Conservation (phyloP, 2,888 invertebrate genomes). For the Linnaemya tessellans region DNA sequence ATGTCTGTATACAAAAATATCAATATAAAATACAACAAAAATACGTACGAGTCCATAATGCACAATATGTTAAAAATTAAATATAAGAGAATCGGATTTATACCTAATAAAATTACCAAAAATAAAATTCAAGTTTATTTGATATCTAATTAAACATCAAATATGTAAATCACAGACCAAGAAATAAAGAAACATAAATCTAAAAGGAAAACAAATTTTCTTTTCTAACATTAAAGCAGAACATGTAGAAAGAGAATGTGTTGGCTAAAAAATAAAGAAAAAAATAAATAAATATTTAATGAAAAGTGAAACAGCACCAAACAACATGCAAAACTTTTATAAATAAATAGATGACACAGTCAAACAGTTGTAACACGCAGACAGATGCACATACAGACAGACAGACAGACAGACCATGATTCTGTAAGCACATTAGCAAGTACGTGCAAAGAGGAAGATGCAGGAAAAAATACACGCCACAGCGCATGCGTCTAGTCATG, state of each 20-base stretch:
- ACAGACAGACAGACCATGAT: constrained; percentile 25
- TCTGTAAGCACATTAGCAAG: constrained; percentile 42
- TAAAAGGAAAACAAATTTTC: constrained; percentile 48
- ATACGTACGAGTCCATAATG: neutral
- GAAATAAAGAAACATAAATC: constrained; percentile 14
- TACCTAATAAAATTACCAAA: neutral
- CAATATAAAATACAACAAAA: neutral
- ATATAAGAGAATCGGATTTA: constrained; percentile 25
- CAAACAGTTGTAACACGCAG: constrained; percentile 43
- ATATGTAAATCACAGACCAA: constrained; percentile 13
- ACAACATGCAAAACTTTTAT: constrained; percentile 46
- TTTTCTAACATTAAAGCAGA: constrained; percentile 40
- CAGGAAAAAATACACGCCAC: constrained; percentile 28
- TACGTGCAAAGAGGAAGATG: neutral
- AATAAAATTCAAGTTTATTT: neutral
- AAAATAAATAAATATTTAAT: constrained; percentile 38
- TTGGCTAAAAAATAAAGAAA: constrained; percentile 19
- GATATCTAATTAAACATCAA: neutral
- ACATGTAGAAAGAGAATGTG: constrained; percentile 49
- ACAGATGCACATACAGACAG: constrained; percentile 10
- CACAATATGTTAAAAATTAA: neutral
- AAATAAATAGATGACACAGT: constrained; percentile 54
- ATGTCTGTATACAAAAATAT: neutral
- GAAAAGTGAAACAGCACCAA: constrained; percentile 53
- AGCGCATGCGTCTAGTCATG: constrained; percentile 73